A percentile compares a stretch with the other conserved stretches of the same genome.
These are phyloP conservation scores for Cichlasoma orientale DNA, from an alignment of 2,797 vertebrate species.

Conservation along the genomic window DNA sequence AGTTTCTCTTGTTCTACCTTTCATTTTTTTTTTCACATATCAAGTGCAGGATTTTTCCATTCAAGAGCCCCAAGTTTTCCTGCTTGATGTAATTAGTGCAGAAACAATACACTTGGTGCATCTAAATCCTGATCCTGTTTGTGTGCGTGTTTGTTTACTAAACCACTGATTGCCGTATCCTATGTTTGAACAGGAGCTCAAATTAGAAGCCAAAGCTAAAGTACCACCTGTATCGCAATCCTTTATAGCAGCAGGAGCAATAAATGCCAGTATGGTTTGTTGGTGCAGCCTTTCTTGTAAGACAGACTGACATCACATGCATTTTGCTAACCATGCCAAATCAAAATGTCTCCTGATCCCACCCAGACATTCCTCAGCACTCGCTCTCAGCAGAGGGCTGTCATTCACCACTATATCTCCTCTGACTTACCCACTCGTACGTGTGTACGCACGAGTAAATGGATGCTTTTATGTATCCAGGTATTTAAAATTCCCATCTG, in stretches of 20 bases:
- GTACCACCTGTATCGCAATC: slow-evolving; percentile 1
- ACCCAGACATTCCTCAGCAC: slow-evolving; percentile 56
- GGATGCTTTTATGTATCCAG: background rate
- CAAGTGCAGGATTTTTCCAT: background rate
- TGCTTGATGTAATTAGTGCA: slow-evolving; percentile 57
- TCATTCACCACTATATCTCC: slow-evolving; percentile 50
- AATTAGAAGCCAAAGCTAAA: slow-evolving; percentile 21
- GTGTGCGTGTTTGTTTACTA: slow-evolving; percentile 51
- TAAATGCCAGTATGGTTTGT: background rate
- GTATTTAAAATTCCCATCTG: slow-evolving; percentile 5
- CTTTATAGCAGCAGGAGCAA: background rate
- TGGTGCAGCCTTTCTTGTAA: background rate
- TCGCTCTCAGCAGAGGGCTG: slow-evolving; percentile 46
- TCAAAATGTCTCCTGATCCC: slow-evolving; percentile 65
- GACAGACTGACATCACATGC: slow-evolving; percentile 23
- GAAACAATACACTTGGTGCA: slow-evolving; percentile 56
- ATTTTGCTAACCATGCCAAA: slow-evolving; percentile 57
- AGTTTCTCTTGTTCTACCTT: background rate
- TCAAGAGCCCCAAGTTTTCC: slow-evolving; percentile 40
- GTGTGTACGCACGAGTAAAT: background rate
- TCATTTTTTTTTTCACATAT: background rate
- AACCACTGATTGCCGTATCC: slow-evolving; percentile 60
- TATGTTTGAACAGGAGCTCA: slow-evolving; percentile 27
- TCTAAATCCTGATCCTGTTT: slow-evolving; percentile 40
- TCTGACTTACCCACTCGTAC: background rate